phyloP scores from a whole-genome alignment of 2,888 invertebrate species.

The Liopterus haemorrhoidalis region DNA sequence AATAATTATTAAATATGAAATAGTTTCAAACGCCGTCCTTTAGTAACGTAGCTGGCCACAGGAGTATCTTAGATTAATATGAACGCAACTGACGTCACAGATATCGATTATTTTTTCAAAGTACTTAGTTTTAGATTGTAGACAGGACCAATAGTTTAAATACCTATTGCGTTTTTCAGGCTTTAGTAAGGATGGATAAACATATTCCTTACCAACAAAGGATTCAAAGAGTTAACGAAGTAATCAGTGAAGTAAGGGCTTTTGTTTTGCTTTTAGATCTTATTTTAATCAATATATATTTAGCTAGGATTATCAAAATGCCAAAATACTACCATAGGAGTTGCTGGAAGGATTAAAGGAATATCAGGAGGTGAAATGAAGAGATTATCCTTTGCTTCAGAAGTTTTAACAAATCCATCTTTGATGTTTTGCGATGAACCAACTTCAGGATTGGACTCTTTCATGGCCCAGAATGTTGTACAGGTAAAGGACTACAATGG shows the following conservation, averaged over 20 bases:
- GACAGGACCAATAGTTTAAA: background rate
- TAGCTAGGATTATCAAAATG: slow-evolving; percentile 83
- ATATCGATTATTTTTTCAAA: too few species aligned
- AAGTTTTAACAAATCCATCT: slow-evolving; percentile 90
- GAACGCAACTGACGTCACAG: too few species aligned
- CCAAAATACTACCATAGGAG: slow-evolving; percentile 84
- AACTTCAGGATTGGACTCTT: slow-evolving; percentile 93
- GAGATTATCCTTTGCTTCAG: slow-evolving; percentile 92
- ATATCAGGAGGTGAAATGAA: slow-evolving; percentile 97
- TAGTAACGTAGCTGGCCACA: too few species aligned
- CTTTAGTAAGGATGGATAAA: slow-evolving; percentile 79
- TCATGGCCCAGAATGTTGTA: slow-evolving; percentile 92
- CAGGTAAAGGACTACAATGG: slow-evolving; percentile 54
- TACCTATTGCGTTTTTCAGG: slow-evolving; percentile 47
- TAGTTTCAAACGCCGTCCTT: too few species aligned
- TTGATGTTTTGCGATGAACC: slow-evolving; percentile 97
- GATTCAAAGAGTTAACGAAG: slow-evolving; percentile 76
- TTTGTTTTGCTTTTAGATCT: background rate
- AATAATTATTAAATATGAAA: too few species aligned
- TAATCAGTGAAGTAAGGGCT: slow-evolving; percentile 67
- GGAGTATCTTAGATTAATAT: too few species aligned
- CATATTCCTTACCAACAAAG: slow-evolving; percentile 67
- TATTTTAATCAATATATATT: slow-evolving; percentile 25
- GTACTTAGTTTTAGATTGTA: too few species aligned
- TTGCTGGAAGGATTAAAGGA: slow-evolving; percentile 80